Base-by-base conservation (phyloP, 2,797 vertebrate species). In the Leptoclinus maculatus region DNA sequence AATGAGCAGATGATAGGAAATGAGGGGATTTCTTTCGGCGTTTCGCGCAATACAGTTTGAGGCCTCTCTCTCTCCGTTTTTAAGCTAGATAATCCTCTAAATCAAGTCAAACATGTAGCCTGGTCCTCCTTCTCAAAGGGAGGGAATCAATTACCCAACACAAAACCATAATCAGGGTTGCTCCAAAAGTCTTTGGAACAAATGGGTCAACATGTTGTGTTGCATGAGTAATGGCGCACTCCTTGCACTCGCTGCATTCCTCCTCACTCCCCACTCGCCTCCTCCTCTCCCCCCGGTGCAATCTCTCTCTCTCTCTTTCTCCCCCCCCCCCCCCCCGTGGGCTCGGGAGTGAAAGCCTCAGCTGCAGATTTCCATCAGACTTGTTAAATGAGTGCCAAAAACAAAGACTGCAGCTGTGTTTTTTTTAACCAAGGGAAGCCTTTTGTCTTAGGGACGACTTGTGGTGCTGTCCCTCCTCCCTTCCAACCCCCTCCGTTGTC, bases 391-490 rank as follows among this genome's bases (percentile, higher is more conserved):
- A 86, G 72, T 74, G 82, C 80, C 83, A 88, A 83, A 82, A 88
- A 91, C 86, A 91, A 88, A 90, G 86, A 63, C 64, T 64, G 79
- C 90, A 92, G 90, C 90, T 93, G 92, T 80, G 86, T 80, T 86
- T 85, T 81, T 79, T 85, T 81, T 79, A 86, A 91, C 84, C 43
- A 23, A 75, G 85, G 78, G 82, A 84, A 85, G 71, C 57, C 66
- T 83, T 88, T 91, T 87, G 89, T 90, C 87, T 90, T 41, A 11
- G 66, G 59, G 75, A 83, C 51, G 65, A 83, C 90, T 87, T 83
- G 81, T 58, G 58, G 7, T 17, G 4, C 2, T 1, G 5, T 16
- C 7, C 17, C 36, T 41, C 25, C 62, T 17, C 49, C 58, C 36
- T 29, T 34, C 32, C 32, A 7, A 7, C 32, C 32, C 32, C 12